A percentile compares a stretch with the other conserved stretches of the same genome.
Evolutionary conservation across 2,113 vertebrate genomes (phyloP).

Genomic region (Prolemur simus): DNA sequence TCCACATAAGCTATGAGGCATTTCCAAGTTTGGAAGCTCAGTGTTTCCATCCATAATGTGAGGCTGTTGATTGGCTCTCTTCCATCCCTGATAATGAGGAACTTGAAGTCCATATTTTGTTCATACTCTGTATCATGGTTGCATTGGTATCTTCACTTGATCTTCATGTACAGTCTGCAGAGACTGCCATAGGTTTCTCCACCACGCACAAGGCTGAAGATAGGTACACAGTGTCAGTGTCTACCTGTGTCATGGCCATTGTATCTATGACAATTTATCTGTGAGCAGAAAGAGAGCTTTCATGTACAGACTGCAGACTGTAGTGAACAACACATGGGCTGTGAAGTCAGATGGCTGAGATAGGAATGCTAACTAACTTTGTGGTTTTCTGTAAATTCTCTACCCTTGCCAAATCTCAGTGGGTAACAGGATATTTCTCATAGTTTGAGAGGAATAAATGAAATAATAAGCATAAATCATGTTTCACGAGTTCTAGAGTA

Average conservation of each 20-base stretch:
- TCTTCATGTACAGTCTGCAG: not conserved
- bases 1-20: not conserved
- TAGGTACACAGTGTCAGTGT: not conserved
- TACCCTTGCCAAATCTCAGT: not conserved
- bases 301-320: not conserved
- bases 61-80: not conserved
- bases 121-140: not conserved
- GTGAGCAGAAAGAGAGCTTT: not conserved
- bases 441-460: not conserved
- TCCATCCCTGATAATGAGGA: not conserved
- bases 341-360: not conserved
- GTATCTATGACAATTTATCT: not conserved
- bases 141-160: not conserved
- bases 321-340: not conserved
- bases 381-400: not conserved
- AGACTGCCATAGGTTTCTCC: not conserved
- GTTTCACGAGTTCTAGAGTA: not conserved
- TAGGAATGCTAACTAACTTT: not conserved
- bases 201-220: not conserved
- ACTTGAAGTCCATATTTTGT: not conserved
- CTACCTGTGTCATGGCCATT: not conserved
- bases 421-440: not conserved
- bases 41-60: not conserved
- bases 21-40: not conserved
- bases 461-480: not conserved